These are phyloP conservation scores for Furnarius figulus DNA, from an alignment of 2,113 vertebrate species.

Conservation along the genomic window DNA sequence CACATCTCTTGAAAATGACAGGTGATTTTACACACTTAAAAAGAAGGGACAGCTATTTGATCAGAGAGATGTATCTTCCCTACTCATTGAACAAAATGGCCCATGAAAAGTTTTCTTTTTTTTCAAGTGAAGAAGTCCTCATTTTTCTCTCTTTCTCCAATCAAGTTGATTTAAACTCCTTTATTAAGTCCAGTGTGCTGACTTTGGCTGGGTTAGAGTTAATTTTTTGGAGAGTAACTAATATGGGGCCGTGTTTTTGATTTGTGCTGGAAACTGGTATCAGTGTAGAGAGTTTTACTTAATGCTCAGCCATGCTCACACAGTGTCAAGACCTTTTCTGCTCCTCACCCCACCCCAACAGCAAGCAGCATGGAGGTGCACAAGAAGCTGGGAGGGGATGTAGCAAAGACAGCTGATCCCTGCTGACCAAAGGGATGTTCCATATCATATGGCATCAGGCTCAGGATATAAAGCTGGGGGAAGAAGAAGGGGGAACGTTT, in stretches of 20 bases:
- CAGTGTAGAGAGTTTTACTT: neutral
- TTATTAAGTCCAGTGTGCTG: neutral
- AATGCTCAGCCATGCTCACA: neutral
- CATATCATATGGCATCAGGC: neutral
- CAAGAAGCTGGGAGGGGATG: neutral
- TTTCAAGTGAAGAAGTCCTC: neutral
- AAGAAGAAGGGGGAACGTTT: neutral
- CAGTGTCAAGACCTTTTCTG: neutral
- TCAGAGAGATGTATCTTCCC: neutral
- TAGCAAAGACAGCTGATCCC: neutral
- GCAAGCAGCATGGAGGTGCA: neutral
- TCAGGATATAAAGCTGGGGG: neutral
- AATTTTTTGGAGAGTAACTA: neutral
- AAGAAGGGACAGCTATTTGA: neutral
- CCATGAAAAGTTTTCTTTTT: neutral
- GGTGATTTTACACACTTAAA: neutral
- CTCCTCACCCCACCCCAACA: neutral
- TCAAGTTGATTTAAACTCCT: neutral
- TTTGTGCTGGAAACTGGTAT: neutral
- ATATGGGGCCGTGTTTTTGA: neutral
- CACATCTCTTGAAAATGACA: neutral
- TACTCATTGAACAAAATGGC: neutral
- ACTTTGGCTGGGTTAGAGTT: neutral
- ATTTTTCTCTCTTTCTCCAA: neutral
- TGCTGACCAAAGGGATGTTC: neutral